phyloP scores from a whole-genome alignment of 37 sponge, comb jelly and placozoan species.

The Agelas oroides region DNA sequence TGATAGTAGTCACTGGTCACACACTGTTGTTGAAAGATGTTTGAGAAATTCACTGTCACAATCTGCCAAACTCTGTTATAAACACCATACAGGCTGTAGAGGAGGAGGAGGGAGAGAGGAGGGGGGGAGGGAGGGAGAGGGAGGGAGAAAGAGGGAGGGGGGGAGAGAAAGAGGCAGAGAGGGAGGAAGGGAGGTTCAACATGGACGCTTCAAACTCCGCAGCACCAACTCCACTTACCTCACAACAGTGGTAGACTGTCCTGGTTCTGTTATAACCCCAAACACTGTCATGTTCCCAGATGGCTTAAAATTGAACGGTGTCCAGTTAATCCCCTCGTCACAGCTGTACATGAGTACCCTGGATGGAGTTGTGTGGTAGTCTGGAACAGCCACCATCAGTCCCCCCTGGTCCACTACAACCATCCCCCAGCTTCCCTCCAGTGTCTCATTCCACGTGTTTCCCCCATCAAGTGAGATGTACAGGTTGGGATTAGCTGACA shows the following conservation, averaged over 20 bases:
- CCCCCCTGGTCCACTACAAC: slow-evolving; percentile 75
- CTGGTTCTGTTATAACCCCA: slow-evolving; percentile 95
- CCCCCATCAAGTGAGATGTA: slow-evolving; percentile 87
- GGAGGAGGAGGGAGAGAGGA: background rate
- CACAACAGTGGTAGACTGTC: slow-evolving; percentile 83
- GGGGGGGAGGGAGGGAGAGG: background rate
- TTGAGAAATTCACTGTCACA: slow-evolving; percentile 65
- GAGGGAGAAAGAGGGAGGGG: background rate
- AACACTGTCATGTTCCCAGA: slow-evolving; percentile 37
- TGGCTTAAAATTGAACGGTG: slow-evolving; percentile 58
- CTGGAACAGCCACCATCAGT: slow-evolving; percentile 78
- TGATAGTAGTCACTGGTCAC: slow-evolving; percentile 55
- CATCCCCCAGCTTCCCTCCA: slow-evolving; percentile 63
- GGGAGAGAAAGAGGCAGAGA: background rate
- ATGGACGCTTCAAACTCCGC: background rate
- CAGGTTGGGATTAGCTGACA: slow-evolving; percentile 48
- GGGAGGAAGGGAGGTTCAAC: background rate
- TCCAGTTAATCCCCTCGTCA: slow-evolving; percentile 91
- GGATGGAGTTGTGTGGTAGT: slow-evolving; percentile 68
- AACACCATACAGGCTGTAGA: background rate
- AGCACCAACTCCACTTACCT: slow-evolving; percentile 38
- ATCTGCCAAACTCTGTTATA: slow-evolving; percentile 54
- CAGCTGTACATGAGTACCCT: slow-evolving; percentile 69
- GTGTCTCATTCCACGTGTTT: slow-evolving; percentile 64
- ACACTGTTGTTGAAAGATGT: slow-evolving; percentile 41